Percentiles rank a stretch among this genome's conserved stretches.
These are phyloP conservation scores for Cataglyphis livida DNA, from an alignment of 2,888 invertebrate genomes.

Conservation along the genomic window DNA sequence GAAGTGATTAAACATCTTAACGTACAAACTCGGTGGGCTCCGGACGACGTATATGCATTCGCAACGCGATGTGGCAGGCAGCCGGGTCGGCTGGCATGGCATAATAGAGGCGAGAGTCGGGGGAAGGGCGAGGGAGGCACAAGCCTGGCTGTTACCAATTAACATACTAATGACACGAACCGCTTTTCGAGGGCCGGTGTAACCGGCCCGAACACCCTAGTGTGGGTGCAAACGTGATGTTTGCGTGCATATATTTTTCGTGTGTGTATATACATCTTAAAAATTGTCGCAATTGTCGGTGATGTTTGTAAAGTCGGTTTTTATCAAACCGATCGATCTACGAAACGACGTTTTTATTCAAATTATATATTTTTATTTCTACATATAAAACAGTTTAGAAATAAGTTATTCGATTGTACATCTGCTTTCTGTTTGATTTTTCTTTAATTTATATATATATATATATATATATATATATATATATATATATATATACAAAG, in stretches of 20 bases:
- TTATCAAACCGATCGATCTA: not conserved
- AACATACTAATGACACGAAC: slow-evolving; percentile 84
- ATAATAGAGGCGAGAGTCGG: slow-evolving; percentile 7
- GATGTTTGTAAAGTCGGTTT: not conserved
- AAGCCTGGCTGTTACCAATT: slow-evolving; percentile 80
- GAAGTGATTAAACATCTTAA: slow-evolving; percentile 86
- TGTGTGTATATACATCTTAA: not conserved
- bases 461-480: not conserved
- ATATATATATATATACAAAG: too few relatives aligned
- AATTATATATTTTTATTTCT: not conserved
- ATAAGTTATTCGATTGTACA: not conserved
- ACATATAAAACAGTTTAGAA: not conserved
- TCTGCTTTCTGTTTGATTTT: not conserved
- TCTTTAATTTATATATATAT: slow-evolving; percentile 5
- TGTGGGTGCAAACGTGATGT: slow-evolving; percentile 21
- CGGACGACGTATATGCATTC: slow-evolving; percentile 68
- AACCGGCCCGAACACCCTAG: slow-evolving; percentile 67
- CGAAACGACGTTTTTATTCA: not conserved
- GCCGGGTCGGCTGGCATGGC: slow-evolving; percentile 63
- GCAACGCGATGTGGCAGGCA: slow-evolving; percentile 81
- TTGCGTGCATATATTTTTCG: not conserved
- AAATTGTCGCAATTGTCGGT: slow-evolving; percentile 7
- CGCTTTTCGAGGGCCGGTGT: slow-evolving; percentile 77
- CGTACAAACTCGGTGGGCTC: slow-evolving; percentile 82
- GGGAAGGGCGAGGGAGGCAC: slow-evolving; percentile 47